Base-by-base conservation (phyloP, 2,113 vertebrate genomes). In the Myrmophylax atrothorax region DNA sequence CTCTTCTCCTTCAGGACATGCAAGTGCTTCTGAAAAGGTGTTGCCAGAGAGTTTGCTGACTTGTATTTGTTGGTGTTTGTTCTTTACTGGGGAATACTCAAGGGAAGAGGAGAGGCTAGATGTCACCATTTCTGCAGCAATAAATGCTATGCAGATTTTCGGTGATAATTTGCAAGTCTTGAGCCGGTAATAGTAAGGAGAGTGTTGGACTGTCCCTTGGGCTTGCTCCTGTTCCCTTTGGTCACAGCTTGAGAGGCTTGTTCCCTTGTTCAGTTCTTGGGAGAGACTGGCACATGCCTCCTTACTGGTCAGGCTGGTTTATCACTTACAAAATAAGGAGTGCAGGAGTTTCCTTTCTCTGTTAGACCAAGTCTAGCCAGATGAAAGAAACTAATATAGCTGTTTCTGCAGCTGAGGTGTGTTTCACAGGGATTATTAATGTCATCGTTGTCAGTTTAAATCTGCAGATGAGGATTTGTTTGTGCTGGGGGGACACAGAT, bases 271-370 rank as follows among this genome's bases (percentile, higher is more conserved):
- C 19, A 67, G 59, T 18, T 25, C 26, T 12, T 19, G 38, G 59
- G 55, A 90, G 55, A 63, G 9, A 38, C 3, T 10, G 37, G 10
- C 24, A 23, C 0, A 0, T 44, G 12, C 13, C 19, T 81, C 35
- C 42, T 74, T 28, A 33, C 53, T 12, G 5, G 55, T 74, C 29
- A 33, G 72, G 18, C 53, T 66, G 79, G 14, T 74, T 92, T 86
- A 26, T 62, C 5, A 5, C 14, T 62, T 53, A 28, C 14, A 33
- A 89, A 82, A 29, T 20, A 66, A 67, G 15, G 6, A 13, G 31
- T 66, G 31, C n/a, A 42, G n/a, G 66, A 60, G 37, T 46, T 93
- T 83, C 24, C 18, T 25, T 64, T 60, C 40, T 77, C 26, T 44
- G 28, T 80, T n/a, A 67, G 35, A 68, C 31, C 12, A 19, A 50